These are phyloP conservation scores for Coenonympha glycerion DNA, from an alignment of 2,888 invertebrate genomes.

Conservation along the genomic window DNA sequence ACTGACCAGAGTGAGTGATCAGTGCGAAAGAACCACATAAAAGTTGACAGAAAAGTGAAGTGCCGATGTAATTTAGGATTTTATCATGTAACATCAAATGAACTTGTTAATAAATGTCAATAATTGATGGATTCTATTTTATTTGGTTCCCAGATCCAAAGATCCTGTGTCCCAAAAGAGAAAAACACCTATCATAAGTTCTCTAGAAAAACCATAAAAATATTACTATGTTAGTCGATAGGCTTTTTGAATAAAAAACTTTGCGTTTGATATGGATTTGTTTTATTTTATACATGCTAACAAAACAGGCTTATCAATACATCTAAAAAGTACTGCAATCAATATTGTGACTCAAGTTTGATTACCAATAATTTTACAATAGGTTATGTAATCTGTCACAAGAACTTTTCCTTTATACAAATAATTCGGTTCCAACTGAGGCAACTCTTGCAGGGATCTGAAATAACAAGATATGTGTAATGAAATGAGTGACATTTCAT, in stretches of 20 bases:
- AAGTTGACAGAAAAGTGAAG: conserved; percentile 44
- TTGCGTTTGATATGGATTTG: neutral
- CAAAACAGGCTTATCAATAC: no score
- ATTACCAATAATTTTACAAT: conserved; percentile 59
- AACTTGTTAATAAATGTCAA: conserved; percentile 57
- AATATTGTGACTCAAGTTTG: conserved; percentile 14
- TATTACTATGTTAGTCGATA: conserved; percentile 16
- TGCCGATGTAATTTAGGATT: conserved; percentile 43
- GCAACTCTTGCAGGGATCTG: conserved; percentile 52
- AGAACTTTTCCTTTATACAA: conserved; percentile 65
- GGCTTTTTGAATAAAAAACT: conserved; percentile 10
- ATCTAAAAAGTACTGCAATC: no score
- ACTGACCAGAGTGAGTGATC: conserved; percentile 58
- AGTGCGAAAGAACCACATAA: conserved; percentile 48
- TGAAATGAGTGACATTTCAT: neutral
- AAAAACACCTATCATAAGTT: conserved; percentile 23
- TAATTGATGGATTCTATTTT: conserved; percentile 39
- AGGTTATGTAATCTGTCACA: conserved; percentile 66
- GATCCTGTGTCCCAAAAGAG: conserved; percentile 51
- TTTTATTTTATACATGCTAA: conserved; percentile 13
- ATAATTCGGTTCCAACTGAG: conserved; percentile 50
- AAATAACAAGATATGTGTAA: conserved; percentile 30
- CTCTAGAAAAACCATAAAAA: conserved; percentile 15
- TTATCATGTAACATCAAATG: conserved; percentile 44
- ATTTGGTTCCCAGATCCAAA: conserved; percentile 65